Conservation (phyloP, 2,888 invertebrate species). For the Rhamnusium bicolor region DNA sequence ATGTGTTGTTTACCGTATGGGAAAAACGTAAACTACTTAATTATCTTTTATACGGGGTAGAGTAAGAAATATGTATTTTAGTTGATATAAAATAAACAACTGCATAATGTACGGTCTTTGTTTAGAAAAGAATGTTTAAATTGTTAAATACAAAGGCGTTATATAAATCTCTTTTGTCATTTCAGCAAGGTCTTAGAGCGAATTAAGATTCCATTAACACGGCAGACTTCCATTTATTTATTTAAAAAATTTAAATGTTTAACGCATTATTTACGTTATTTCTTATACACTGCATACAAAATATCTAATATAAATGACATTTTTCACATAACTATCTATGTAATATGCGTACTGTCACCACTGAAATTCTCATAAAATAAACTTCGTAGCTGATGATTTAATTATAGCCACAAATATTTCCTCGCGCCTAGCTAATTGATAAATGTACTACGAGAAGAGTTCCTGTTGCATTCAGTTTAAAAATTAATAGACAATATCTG, state of each 20-base stretch:
- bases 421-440: too few relatives aligned
- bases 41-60: background rate
- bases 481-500: too few relatives aligned
- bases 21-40: background rate
- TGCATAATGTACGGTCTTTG: background rate
- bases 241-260: background rate
- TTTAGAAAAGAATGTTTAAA: background rate
- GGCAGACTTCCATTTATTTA: background rate
- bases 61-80: background rate
- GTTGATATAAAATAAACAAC: background rate
- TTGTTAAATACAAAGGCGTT: background rate
- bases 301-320: background rate
- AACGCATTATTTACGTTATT: background rate
- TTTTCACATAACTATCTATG: background rate
- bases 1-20: background rate
- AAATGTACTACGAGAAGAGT: too few relatives aligned
- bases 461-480: too few relatives aligned
- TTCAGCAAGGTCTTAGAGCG: background rate
- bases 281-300: background rate
- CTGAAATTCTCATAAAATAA: background rate
- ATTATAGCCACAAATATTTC: background rate
- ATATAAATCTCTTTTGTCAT: background rate
- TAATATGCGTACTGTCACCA: background rate
- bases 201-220: constrained; percentile 13
- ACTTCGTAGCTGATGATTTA: background rate